A percentile compares a stretch with the other conserved stretches of the same genome.
Evolutionary conservation across 1,140 invertebrate species (phyloP).

Genomic region (Hylaeus anthracinus): DNA sequence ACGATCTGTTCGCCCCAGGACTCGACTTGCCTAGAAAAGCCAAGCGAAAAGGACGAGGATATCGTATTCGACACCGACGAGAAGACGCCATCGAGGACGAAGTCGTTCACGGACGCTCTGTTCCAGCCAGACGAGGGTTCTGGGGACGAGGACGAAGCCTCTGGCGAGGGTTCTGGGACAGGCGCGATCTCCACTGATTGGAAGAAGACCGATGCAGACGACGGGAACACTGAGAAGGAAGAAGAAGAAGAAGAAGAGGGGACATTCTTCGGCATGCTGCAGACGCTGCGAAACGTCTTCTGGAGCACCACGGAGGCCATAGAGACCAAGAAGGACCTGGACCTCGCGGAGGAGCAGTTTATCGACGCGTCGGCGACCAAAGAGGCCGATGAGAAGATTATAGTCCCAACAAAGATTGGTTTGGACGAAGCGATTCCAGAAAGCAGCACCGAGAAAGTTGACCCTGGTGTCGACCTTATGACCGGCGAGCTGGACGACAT

Average conservation of each 20-base stretch:
- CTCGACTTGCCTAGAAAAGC: constrained; percentile 2
- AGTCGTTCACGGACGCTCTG: constrained; percentile 30
- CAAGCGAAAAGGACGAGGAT: constrained; percentile 53
- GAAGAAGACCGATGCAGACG: constrained; percentile 5
- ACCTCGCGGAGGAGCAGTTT: constrained; percentile 73
- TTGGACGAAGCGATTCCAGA: not conserved
- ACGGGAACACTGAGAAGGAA: not conserved
- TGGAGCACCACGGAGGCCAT: constrained; percentile 46
- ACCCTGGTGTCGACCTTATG: constrained; percentile 1
- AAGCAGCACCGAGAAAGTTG: rapidly evolving
- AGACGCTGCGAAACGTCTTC: constrained; percentile 17
- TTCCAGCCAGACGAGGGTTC: constrained; percentile 64
- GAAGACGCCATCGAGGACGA: constrained; percentile 23
- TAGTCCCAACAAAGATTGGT: not conserved
- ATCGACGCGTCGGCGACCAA: constrained; percentile 47
- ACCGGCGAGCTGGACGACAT: not conserved
- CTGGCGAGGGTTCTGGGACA: constrained; percentile 74
- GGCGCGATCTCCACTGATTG: constrained; percentile 60
- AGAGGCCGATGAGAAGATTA: constrained; percentile 10
- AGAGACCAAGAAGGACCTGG: constrained; percentile 60
- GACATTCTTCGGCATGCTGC: no score
- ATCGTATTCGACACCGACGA: constrained; percentile 71
- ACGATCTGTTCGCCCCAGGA: not conserved
- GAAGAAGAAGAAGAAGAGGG: not conserved
- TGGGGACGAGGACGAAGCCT: constrained; percentile 72